These are phyloP conservation scores for Scaptomyza caliginosa DNA, from an alignment of 2,888 invertebrate species.

Conservation along the genomic window DNA sequence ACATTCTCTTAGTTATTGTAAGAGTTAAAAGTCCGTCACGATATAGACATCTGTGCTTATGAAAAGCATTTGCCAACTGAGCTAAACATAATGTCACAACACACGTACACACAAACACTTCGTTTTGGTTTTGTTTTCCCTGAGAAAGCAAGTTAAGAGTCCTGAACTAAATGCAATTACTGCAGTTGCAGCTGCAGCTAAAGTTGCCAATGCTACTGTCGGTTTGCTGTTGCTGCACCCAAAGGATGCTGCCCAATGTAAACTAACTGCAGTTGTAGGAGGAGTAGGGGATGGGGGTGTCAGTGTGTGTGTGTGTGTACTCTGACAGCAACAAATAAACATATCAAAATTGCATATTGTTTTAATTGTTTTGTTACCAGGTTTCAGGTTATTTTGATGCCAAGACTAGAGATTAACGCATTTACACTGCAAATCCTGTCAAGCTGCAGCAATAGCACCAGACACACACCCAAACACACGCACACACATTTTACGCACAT, in stretches of 20 bases:
- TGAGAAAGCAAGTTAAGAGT: conserved; percentile 30
- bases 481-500: conserved; percentile 17
- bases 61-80: conserved; percentile 48
- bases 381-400: conserved; percentile 73
- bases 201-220: conserved; percentile 24
- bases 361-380: conserved; percentile 78
- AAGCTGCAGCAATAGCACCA: conserved; percentile 19
- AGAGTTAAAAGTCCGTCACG: background rate
- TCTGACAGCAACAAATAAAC: conserved; percentile 68
- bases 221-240: conserved; percentile 10
- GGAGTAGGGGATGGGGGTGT: background rate
- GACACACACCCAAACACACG: conserved; percentile 1
- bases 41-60: conserved; percentile 30
- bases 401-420: conserved; percentile 77
- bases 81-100: conserved; percentile 43
- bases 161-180: conserved; percentile 69
- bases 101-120: conserved; percentile 1
- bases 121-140: background rate
- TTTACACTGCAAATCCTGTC: conserved; percentile 73
- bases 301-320: background rate
- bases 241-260: conserved; percentile 55
- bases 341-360: conserved; percentile 79
- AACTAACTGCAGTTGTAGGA: conserved; percentile 50
- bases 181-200: conserved; percentile 36
- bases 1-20: background rate